phyloP scores from a whole-genome alignment of 2,888 invertebrate genomes.

The Gonocerus acuteangulatus region DNA sequence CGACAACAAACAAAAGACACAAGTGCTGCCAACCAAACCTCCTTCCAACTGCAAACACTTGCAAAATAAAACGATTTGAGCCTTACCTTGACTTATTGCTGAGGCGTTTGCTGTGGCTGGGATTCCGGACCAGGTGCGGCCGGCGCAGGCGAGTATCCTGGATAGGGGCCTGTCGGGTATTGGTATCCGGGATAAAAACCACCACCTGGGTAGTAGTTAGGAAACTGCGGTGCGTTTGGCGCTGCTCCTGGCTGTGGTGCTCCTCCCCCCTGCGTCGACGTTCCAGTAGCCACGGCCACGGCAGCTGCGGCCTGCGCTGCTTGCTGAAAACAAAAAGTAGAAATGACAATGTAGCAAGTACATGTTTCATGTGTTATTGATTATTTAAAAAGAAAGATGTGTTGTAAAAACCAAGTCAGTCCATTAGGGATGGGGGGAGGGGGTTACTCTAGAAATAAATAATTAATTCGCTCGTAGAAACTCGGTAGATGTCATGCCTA shows the following conservation, averaged over 20 bases:
- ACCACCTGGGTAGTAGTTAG: constrained; percentile 19
- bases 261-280: not conserved
- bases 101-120: constrained; percentile 3
- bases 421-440: not conserved
- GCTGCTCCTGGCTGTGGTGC: not conserved
- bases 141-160: constrained; percentile 3
- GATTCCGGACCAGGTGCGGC: not conserved
- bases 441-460: too few species aligned
- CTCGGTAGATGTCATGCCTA: too few species aligned
- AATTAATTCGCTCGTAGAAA: too few species aligned
- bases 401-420: too few species aligned
- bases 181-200: constrained; percentile 19
- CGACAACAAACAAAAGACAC: too few species aligned
- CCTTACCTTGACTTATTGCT: not conserved
- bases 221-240: not conserved
- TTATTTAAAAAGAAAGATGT: too few species aligned
- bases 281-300: constrained; percentile 14
- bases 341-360: too few species aligned
- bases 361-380: too few species aligned
- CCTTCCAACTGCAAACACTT: too few species aligned
- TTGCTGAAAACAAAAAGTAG: not conserved
- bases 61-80: too few species aligned
- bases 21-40: too few species aligned
- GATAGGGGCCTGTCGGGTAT: constrained; percentile 17
- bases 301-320: constrained; percentile 1